Evolutionary conservation across 2,888 invertebrate genomes (phyloP).

Genomic region (Heliconius ismenius): DNA sequence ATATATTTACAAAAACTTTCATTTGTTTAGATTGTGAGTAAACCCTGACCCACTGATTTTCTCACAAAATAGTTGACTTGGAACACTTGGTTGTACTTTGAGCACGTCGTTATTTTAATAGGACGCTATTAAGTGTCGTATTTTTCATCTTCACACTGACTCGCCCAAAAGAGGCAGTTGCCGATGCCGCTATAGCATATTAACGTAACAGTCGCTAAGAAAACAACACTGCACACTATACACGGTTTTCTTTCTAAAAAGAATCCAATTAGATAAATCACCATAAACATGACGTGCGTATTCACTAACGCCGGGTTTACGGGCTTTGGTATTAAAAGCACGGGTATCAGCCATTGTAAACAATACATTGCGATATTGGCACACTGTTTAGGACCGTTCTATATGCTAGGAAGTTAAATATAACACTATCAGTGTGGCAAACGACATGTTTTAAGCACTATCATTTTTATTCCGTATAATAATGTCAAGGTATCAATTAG

Average conservation of each 20-base stretch:
- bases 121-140: constrained; percentile 72
- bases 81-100: constrained; percentile 64
- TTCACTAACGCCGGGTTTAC: constrained; percentile 97
- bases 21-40: constrained; percentile 3
- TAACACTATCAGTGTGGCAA: constrained; percentile 50
- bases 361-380: constrained; percentile 89
- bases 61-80: constrained; percentile 49
- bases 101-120: constrained; percentile 55
- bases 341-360: constrained; percentile 98
- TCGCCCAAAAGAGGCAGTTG: constrained; percentile 95
- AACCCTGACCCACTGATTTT: constrained; percentile 38
- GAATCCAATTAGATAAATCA: constrained; percentile 97
- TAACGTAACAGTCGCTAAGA: constrained; percentile 94
- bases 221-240: constrained; percentile 97
- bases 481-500: constrained; percentile 43
- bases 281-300: constrained; percentile 98
- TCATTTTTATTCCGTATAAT: constrained; percentile 48
- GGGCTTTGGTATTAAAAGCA: constrained; percentile 97
- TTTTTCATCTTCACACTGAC: constrained; percentile 87
- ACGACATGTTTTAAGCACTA: constrained; percentile 63
- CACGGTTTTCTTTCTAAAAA: constrained; percentile 98
- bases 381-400: constrained; percentile 26
- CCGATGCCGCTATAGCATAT: constrained; percentile 98
- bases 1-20: constrained; percentile 69
- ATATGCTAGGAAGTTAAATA: constrained; percentile 31